Evolutionary conservation across 2,113 vertebrate genomes (phyloP).

Genomic region (Planiliza haematocheilus): DNA sequence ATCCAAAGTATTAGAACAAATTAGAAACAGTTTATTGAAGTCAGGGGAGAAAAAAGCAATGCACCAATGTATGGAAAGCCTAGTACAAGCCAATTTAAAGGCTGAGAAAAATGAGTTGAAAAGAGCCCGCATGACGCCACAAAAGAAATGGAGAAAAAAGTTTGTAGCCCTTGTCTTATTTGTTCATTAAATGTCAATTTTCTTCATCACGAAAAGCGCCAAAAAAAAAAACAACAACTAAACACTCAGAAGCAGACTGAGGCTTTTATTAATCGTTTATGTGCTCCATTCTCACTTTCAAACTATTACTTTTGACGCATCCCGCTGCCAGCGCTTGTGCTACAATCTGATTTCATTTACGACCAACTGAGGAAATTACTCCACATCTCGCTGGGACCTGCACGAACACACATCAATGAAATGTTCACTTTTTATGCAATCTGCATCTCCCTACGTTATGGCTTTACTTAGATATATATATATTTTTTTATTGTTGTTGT

Average conservation of each 20-base stretch:
- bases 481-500: constrained; percentile 6
- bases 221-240: too few relatives aligned
- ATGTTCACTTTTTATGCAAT: constrained; percentile 1
- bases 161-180: too few relatives aligned
- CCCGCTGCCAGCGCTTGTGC: neutral
- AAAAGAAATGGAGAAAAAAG: too few relatives aligned
- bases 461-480: constrained; percentile 10
- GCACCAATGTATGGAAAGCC: neutral
- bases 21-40: neutral
- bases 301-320: neutral
- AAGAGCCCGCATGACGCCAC: neutral
- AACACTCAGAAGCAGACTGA: too few relatives aligned
- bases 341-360: constrained; percentile 9
- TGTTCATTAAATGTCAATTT: too few relatives aligned
- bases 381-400: constrained; percentile 9
- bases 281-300: neutral
- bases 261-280: neutral
- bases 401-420: neutral
- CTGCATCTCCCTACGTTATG: neutral
- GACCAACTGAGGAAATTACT: constrained; percentile 20
- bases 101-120: neutral
- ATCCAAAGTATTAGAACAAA: neutral
- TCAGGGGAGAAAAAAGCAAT: neutral
- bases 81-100: neutral
- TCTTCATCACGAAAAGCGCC: too few relatives aligned